phyloP scores from a whole-genome alignment of 2,113 vertebrate species.

The Dunckerocampus dactyliophorus region DNA sequence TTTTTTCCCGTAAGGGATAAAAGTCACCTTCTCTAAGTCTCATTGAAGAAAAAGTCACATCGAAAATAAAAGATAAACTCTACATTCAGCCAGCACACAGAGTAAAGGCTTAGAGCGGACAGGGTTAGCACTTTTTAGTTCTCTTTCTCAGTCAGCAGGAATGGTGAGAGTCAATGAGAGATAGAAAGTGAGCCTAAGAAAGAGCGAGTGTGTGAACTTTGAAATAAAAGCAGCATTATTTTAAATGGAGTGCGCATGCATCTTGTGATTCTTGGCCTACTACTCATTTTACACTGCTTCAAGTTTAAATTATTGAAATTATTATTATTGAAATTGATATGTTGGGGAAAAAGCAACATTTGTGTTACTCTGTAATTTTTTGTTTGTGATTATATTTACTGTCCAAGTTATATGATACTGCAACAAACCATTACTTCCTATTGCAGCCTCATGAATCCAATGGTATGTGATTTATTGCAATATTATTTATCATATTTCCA shows the following conservation, averaged over 20 bases:
- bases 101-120: constrained; percentile 67
- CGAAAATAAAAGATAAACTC: constrained; percentile 73
- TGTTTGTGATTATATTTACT: neutral
- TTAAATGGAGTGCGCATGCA: constrained; percentile 42
- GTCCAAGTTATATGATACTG: neutral
- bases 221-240: constrained; percentile 38
- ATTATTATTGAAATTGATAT: no score
- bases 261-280: neutral
- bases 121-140: constrained; percentile 60
- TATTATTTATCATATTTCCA: neutral
- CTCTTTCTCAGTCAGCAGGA: constrained; percentile 62
- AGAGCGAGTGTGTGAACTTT: constrained; percentile 34
- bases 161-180: constrained; percentile 19
- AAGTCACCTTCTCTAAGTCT: constrained; percentile 76
- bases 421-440: no score
- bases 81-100: constrained; percentile 58
- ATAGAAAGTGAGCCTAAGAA: constrained; percentile 7
- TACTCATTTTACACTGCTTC: constrained; percentile 14
- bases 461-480: neutral
- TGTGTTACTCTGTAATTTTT: neutral
- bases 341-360: no score
- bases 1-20: constrained; percentile 64
- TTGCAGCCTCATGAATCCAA: neutral
- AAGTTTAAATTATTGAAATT: neutral
- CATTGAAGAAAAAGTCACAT: constrained; percentile 72